Base-by-base conservation (phyloP, 37 sponge, comb jelly and placozoan genomes). In the Crambe crambe region DNA sequence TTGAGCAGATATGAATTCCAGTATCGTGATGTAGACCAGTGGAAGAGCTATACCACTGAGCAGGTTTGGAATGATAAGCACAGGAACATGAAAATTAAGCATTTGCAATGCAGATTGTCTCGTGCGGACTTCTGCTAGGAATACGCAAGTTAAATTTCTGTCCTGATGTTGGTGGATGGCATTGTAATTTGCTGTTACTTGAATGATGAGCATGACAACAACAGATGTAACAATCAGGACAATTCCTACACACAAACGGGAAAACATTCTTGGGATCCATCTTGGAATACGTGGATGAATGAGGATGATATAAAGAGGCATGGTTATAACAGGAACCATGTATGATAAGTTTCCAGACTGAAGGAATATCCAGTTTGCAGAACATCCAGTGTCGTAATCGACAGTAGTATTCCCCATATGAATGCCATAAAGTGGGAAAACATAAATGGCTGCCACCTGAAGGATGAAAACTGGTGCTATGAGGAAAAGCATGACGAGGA, bases 271-370 rank as follows among this genome's bases (percentile, higher is more conserved):
- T 40, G 70, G 70, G 23, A 70, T 36, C 35, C 3, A 65, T 22
- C n/a, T 39, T 2, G 10, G 22, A 8, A 12, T 1, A 23, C 23
- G 70, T 22, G 42, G n/a, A 40, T 40, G 42, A 3, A 70, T 41
- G 70, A 70, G 3, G 2, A 39, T 35, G n/a, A 70, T 70, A 17
- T 70, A 70, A 1, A 70, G 3, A 40, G 70, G 70, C 15, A 70
- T 38, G 23, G 15, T 25, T 6, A 17, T 22, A 3, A 41, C 3
- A 26, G 70, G 2, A 9, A 70, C 42, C n/a, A 70, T 42, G 42
- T 41, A 38, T 1, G 41, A 3, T 21, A 70, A 17, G 70, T 42
- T 70, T 42, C 70, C 70, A 41, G 42, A 42, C n/a, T 41, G 42
- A 39, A 70, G n/a, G 15, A 70, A 3, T 6, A 70, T 32, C 70